Evolutionary conservation across 2,888 invertebrate genomes (phyloP).

Genomic region (Sinohyriopsis cumingii): DNA sequence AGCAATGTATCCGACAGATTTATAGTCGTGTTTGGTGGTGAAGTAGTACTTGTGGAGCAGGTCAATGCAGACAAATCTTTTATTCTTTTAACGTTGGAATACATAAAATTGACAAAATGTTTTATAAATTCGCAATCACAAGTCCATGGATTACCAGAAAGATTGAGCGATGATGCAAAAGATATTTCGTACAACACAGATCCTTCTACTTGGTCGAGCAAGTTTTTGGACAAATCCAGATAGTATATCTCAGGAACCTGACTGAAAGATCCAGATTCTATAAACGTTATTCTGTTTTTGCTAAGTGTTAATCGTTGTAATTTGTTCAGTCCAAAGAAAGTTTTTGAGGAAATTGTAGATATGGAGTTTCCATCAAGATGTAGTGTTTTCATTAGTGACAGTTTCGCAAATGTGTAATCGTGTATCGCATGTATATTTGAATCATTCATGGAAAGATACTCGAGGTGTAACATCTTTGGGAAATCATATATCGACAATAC

Average conservation of each 20-base stretch:
- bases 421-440: too few species aligned
- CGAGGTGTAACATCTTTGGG: too few species aligned
- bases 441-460: too few species aligned
- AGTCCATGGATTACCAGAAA: slow-evolving; percentile 34
- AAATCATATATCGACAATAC: too few species aligned
- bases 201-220: slow-evolving; percentile 25
- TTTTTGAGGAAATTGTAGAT: slow-evolving; percentile 17
- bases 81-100: background rate
- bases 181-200: slow-evolving; percentile 22
- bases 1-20: slow-evolving; percentile 5
- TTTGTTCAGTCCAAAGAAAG: slow-evolving; percentile 41
- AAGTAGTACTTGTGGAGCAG: slow-evolving; percentile 2
- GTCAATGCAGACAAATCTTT: slow-evolving; percentile 6
- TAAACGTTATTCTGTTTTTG: too few species aligned
- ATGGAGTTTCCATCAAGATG: too few species aligned
- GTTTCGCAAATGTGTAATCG: slow-evolving; percentile 10
- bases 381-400: slow-evolving; percentile 5
- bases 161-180: slow-evolving; percentile 20
- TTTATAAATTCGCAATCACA: slow-evolving; percentile 34
- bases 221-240: slow-evolving; percentile 31
- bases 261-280: too few species aligned
- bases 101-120: slow-evolving; percentile 7
- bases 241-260: too few species aligned
- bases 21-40: background rate
- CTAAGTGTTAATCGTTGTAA: slow-evolving; percentile 16